Conservation (phyloP, 2,888 invertebrate genomes). For the Amorpha juglandis region DNA sequence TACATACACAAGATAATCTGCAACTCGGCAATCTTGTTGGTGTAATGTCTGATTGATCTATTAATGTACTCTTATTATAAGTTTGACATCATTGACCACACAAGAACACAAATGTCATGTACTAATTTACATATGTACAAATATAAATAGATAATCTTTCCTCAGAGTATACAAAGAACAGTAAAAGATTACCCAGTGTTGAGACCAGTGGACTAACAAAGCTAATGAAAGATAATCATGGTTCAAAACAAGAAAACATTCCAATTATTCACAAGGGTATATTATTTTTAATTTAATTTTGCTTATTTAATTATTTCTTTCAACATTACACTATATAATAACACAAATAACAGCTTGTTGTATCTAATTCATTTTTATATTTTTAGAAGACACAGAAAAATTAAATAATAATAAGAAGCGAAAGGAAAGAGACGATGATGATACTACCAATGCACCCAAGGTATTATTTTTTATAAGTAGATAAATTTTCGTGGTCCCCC, state of each 20-base stretch:
- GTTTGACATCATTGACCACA: too few relatives aligned
- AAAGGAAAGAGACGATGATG: slow-evolving; percentile 64
- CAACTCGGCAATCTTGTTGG: too few relatives aligned
- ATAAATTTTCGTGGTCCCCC: too few relatives aligned
- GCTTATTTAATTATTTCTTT: too few relatives aligned
- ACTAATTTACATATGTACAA: too few relatives aligned
- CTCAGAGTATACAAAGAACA: background rate
- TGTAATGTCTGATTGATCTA: too few relatives aligned
- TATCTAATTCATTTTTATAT: background rate
- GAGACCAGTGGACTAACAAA: background rate
- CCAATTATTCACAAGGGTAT: slow-evolving; percentile 1
- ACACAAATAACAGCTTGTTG: background rate
- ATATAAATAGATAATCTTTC: background rate
- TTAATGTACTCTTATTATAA: too few relatives aligned
- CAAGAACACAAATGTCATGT: too few relatives aligned
- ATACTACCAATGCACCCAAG: slow-evolving; percentile 32
- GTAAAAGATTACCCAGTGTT: background rate
- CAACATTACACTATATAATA: too few relatives aligned
- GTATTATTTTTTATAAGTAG: background rate
- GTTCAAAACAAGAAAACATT: background rate
- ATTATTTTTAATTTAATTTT: background rate
- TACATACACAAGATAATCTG: too few relatives aligned
- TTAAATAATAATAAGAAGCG: slow-evolving; percentile 60
- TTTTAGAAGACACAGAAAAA: slow-evolving; percentile 40
- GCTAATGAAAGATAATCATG: background rate